phyloP scores from a whole-genome alignment of 2,113 vertebrate species.

The Lamprotornis superbus region DNA sequence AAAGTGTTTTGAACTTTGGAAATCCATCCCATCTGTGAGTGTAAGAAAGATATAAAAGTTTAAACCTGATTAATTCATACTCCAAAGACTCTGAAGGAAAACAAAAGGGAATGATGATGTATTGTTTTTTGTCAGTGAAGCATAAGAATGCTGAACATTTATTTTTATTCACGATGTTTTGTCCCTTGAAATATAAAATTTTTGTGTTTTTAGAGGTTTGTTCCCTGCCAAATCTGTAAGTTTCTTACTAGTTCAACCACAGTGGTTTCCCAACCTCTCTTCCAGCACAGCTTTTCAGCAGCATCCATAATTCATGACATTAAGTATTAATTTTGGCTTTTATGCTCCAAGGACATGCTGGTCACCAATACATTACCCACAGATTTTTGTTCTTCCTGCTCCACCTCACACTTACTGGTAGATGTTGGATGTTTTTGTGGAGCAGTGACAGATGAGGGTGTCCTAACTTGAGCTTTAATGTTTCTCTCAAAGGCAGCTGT shows the following conservation, averaged over 20 bases:
- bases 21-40: not conserved
- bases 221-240: not conserved
- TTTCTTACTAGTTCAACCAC: not conserved
- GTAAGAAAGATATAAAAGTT: not conserved
- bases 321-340: conserved; percentile 5
- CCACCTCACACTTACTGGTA: not conserved
- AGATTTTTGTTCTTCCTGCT: not conserved
- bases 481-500: not conserved
- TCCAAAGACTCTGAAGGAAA: not conserved
- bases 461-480: not conserved
- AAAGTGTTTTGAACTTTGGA: not conserved
- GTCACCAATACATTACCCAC: not conserved
- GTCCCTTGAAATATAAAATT: not conserved
- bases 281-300: not conserved
- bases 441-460: not conserved
- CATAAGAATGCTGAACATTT: not conserved
- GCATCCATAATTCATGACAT: not conserved
- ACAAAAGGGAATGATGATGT: not conserved
- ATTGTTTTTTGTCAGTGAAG: not conserved
- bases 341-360: not conserved
- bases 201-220: not conserved
- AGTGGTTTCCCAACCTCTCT: not conserved
- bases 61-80: not conserved
- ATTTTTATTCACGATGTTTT: not conserved
- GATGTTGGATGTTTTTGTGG: not conserved